These are phyloP conservation scores for Chironomus tepperi DNA, from an alignment of 1,140 invertebrate species.

Conservation along the genomic window DNA sequence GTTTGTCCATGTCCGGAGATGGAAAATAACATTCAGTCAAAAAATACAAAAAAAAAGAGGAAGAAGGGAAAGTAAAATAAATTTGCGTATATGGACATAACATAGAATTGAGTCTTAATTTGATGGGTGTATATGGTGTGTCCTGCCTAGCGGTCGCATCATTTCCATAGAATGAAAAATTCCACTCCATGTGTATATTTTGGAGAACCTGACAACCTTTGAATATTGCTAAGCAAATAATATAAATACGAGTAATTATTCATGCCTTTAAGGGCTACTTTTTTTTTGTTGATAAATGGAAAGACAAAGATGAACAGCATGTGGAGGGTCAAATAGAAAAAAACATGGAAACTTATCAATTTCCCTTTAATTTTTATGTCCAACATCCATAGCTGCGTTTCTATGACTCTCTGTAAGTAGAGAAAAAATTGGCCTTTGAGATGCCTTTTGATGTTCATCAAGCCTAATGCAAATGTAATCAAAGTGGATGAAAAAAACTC, in stretches of 20 bases:
- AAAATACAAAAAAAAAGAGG: neutral
- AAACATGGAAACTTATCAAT: too few species aligned
- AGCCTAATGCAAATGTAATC: slow-evolving; percentile 12
- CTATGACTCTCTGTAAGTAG: too few species aligned
- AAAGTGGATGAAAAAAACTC: neutral
- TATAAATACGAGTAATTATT: slow-evolving; percentile 23
- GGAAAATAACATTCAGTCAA: neutral
- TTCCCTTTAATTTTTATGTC: too few species aligned
- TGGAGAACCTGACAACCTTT: neutral
- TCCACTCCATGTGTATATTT: neutral
- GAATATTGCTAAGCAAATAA: slow-evolving; percentile 20
- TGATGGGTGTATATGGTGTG: slow-evolving; percentile 6
- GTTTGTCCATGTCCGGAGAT: slow-evolving; percentile 5
- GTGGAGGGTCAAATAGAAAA: neutral
- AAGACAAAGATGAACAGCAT: neutral
- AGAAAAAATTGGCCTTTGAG: neutral
- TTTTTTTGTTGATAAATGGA: too few species aligned
- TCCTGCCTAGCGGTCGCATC: neutral
- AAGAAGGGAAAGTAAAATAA: neutral
- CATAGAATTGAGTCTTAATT: slow-evolving; percentile 20
- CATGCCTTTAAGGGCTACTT: neutral
- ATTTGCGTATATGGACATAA: neutral
- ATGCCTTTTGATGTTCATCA: neutral
- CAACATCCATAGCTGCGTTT: too few species aligned
- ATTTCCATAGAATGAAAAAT: neutral